Base-by-base conservation (phyloP, 35 echinoderm and acorn worm species). In the Heliocidaris erythrogramma region DNA sequence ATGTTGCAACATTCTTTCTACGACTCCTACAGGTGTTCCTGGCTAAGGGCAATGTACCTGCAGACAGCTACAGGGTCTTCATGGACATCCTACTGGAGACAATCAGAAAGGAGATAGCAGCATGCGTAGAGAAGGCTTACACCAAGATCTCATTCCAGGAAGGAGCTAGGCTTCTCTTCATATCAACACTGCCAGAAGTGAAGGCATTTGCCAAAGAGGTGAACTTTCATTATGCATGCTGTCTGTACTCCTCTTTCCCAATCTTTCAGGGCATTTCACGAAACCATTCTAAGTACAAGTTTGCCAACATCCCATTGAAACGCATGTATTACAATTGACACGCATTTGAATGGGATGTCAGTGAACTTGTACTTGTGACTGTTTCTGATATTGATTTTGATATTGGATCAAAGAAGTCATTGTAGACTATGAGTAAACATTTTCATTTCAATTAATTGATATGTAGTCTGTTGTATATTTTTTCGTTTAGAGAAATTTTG, bases 11-110 rank as follows among this genome's bases (percentile, higher is more conserved):
- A 47, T 89, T 32, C 9, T 30, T 1, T 89, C 32, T 84, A 29
- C 35, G 3, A 14, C 32, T 89, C 30, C 12, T 24, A 42, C 90
- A 99, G 98, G 98, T 99, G 53, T 99, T 99, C 93, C 96, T 99
- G 59, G 98, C 98, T 8, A 99, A 97, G 94, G 98, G 97, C 88
- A 99, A 99, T 31, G 98, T 99, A 21, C 98, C 98, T 90, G 98
- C 98, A 48, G 98, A 99, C 84, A 99, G 98, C 90, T 99, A 99
- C 78, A 96, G 97, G 59, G 94, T 97, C 48, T 99, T 99, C 93
- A 99, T 99, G 88, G 98, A 99, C 86, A 97, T 99, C 42, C 95
- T 99, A 42, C 90, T 99, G 60, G 90, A 95, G 94, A 99, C 98
- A 27, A 99, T 99, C 21, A 47, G 97, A 47, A 94, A 96, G 92